Base-by-base conservation (phyloP, 2,888 invertebrate species). In the Zelleria hepariella region DNA sequence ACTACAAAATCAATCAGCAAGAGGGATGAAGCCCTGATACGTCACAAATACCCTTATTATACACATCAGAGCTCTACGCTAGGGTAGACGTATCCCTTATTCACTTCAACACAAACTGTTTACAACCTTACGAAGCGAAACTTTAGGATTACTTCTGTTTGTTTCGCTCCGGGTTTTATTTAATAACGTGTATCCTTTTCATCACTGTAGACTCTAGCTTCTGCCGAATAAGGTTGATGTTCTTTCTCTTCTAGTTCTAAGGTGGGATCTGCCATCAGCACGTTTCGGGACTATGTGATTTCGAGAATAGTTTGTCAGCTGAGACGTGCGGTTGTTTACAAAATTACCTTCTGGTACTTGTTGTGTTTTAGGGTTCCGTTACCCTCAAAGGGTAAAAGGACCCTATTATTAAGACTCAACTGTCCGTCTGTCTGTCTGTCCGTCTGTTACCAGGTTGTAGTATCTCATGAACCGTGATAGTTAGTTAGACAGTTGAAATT, bases 41-140 rank as follows among this genome's bases (percentile, higher is more conserved):
- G 49, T 20, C 26, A 55, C 27, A 55, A 27, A 27, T 55, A 55
- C 27, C 55, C 32, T 55, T 32, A 55, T 27, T 55, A 55, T 55
- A 55, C 18, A 55, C 55, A 27, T 55, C 32, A 55, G 26, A 27
- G 55, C 27, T 32, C 10, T 6, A 5, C 32, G 10, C 8, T 32
- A 32, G 32, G 32, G 32, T n/a, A n/a, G 10, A 32, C 32, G 32
- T 10, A 32, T 32, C 32, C 32, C 32, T 32, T 6, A 32, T 32
- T 5, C 32, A 6, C 32, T 32, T 5, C 6, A 32, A 32, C 8
- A 32, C 32, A 32, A 32, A 32, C 32, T 32, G 10, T 32, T 32
- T 5, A 32, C 32, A 32, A 10, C 32, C 32, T 32, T 32, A 7
- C 7, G 4, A 7, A 10, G 7, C 32, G 10, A 10, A 32, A 32